These are phyloP conservation scores for Zaprionus capensis DNA, from an alignment of 1,140 invertebrate species.

Conservation along the genomic window DNA sequence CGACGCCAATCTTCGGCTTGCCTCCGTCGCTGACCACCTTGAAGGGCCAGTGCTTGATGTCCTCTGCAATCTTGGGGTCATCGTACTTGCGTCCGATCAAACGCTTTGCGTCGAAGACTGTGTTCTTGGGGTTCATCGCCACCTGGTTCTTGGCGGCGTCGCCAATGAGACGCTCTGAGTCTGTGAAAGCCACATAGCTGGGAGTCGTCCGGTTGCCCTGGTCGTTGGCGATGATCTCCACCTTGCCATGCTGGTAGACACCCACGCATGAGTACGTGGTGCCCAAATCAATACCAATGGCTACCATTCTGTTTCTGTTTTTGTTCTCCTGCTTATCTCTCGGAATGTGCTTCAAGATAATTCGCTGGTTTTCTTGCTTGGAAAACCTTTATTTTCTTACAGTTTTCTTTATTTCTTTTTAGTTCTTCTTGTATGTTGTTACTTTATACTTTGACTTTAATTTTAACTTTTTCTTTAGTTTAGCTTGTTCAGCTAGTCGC, in stretches of 20 bases:
- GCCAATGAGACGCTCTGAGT: conserved; percentile 97
- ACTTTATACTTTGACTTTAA: conserved; percentile 6
- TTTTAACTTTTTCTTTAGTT: conserved; percentile 14
- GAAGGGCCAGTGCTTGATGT: conserved; percentile 92
- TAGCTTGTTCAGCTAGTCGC: conserved; percentile 53
- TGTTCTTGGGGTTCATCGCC: conserved; percentile 81
- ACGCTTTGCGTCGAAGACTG: conserved; percentile 85
- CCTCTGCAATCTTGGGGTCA: conserved; percentile 89
- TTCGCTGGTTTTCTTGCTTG: neutral
- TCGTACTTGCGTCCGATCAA: conserved; percentile 88
- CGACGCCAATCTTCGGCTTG: conserved; percentile 89
- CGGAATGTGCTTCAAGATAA: conserved; percentile 6
- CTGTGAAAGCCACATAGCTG: conserved; percentile 98
- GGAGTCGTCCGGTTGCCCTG: conserved; percentile 98
- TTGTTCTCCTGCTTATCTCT: neutral
- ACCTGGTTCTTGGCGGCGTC: conserved; percentile 93
- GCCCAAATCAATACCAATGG: conserved; percentile 91
- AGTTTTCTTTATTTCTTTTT: neutral
- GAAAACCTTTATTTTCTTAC: neutral
- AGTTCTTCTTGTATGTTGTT: conserved; percentile 7
- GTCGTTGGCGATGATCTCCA: conserved; percentile 97
- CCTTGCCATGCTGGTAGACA: conserved; percentile 92
- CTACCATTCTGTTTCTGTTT: conserved; percentile 83
- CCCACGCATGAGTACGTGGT: conserved; percentile 92
- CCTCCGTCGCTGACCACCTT: conserved; percentile 87